Evolutionary conservation across 1,140 invertebrate species (phyloP).

Genomic region (Aphelinus atriplicis): DNA sequence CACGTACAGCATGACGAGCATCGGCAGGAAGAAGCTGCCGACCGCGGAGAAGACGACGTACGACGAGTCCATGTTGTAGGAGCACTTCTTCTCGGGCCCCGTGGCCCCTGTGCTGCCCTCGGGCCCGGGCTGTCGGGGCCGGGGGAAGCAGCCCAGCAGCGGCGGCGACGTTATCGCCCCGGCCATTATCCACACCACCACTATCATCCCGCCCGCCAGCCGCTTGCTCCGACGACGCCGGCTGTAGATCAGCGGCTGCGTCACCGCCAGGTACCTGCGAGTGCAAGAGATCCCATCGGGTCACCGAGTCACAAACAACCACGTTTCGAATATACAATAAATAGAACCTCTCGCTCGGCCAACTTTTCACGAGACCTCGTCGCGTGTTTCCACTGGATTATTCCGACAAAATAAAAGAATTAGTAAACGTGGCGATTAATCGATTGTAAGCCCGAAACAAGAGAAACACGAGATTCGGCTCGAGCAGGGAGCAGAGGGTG

Average conservation of each 20-base stretch:
- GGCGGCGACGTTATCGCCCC: conserved; percentile 86
- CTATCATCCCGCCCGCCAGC: conserved; percentile 81
- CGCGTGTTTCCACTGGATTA: no score
- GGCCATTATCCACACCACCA: conserved; percentile 84
- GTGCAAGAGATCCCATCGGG: no score
- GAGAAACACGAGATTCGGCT: no score
- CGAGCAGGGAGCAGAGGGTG: no score
- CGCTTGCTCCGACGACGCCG: conserved; percentile 80
- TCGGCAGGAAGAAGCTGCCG: conserved; percentile 92
- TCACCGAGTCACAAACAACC: no score
- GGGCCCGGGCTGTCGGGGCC: conserved; percentile 41
- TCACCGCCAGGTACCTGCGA: conserved; percentile 84
- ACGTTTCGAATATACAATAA: no score
- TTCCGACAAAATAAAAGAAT: no score
- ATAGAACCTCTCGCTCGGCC: no score
- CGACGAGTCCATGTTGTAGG: conserved; percentile 82
- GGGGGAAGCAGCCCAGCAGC: conserved; percentile 76
- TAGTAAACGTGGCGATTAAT: no score
- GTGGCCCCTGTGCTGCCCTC: conserved; percentile 21
- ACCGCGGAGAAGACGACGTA: conserved; percentile 92
- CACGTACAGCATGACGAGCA: conserved; percentile 91
- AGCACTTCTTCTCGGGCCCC: conserved; percentile 64
- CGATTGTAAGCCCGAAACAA: no score
- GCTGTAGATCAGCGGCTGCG: conserved; percentile 83
- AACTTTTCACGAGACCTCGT: no score